Evolutionary conservation across 2,888 invertebrate species (phyloP), one percentile per base, ranked within the genome.

Genomic region (Alviniconcha strummeri): DNA sequence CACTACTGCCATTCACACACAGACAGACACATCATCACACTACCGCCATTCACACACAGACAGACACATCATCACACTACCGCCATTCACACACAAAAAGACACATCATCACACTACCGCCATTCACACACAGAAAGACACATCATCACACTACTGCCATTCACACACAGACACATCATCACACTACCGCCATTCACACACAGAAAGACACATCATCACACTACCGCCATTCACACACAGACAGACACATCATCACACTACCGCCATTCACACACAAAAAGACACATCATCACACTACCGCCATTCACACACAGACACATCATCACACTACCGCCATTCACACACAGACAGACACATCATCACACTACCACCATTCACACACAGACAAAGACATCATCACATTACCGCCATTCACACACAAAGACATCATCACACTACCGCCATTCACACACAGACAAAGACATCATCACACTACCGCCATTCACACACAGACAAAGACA

Each of bases 401-500:
- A 36, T 3, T 36, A 36, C 36, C 0, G 36, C 36, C 36, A 36
- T 36, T 36, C 36, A 36, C 36, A 36, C 36, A 36, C 36, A 36
- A n/a, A n/a, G n/a, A n/a, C n/a, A n/a, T n/a, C n/a, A n/a, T n/a
- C n/a, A n/a, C n/a, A n/a, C n/a, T n/a, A n/a, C n/a, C n/a, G n/a
- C n/a, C n/a, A n/a, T n/a, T n/a, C n/a, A n/a, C n/a, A n/a, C n/a
- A n/a, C n/a, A n/a, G n/a, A n/a, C n/a, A n/a, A n/a, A n/a, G n/a
- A n/a, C n/a, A n/a, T n/a, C n/a, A n/a, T n/a, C n/a, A n/a, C n/a
- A n/a, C n/a, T n/a, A n/a, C n/a, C n/a, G n/a, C 7, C 60, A 60
- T 11, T 9, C 72, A 72, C 72, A 72, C 72, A 72, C 72, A 72
- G 8, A 17, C 72, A 72, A n/a, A n/a, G n/a, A n/a, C 72, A 60